These are phyloP conservation scores for Andrena minutula DNA, from an alignment of 2,888 invertebrate genomes.

Conservation along the genomic window DNA sequence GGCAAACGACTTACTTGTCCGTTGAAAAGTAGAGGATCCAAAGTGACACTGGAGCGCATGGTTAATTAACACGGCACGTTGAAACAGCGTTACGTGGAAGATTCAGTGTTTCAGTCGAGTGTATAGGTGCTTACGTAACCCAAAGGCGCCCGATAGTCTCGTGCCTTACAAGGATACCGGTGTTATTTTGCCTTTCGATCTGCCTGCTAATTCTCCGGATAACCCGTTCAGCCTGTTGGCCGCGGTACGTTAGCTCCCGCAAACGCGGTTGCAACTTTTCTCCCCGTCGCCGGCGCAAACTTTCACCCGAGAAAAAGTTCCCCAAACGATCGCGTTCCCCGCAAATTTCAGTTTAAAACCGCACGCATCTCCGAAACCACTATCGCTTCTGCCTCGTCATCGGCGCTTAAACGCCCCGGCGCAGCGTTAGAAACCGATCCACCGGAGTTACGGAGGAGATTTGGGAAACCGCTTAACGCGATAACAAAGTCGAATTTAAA, in stretches of 20 bases:
- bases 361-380: too few species aligned
- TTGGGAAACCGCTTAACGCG: neutral
- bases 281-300: neutral
- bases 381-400: too few species aligned
- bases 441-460: neutral
- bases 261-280: neutral
- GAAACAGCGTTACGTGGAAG: neutral
- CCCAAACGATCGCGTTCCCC: neutral
- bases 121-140: neutral
- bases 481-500: neutral
- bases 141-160: constrained; percentile 4
- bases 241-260: neutral
- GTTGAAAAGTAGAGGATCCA: neutral
- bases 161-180: neutral
- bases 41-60: neutral
- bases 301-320: neutral
- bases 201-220: constrained; percentile 2
- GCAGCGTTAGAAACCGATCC: too few species aligned
- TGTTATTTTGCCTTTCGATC: neutral
- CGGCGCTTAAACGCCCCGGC: too few species aligned
- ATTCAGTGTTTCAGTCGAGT: neutral
- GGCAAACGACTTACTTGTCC: neutral
- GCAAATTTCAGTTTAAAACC: neutral
- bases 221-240: neutral
- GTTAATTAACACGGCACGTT: neutral